Base-by-base conservation (phyloP, 2,113 vertebrate species). In the Chrysemys picta region DNA sequence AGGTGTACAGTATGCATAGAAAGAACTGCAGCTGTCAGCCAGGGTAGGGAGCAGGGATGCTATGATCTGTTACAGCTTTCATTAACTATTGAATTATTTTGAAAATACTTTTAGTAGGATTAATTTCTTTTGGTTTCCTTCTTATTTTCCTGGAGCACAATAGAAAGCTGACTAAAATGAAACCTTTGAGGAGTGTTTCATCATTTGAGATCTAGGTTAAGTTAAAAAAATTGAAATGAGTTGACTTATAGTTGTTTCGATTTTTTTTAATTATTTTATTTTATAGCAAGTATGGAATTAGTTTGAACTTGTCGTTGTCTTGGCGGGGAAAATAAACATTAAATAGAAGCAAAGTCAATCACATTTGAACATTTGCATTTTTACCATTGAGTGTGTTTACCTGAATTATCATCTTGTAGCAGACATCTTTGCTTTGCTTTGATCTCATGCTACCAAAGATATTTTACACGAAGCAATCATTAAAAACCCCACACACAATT, bases 281-380 rank as follows among this genome's bases (percentile, higher is more conserved):
- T 97, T 91, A 82, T n/a, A 91, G 57, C 84, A 93, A 89, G 21
- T 27, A 49, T 92, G 75, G 91, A 98, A 95, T 95, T 85, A 97
- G 78, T 94, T 93, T 94, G 93, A 87, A 83, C 88, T 94, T 91
- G n/a, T 80, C 35, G 1, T 56, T 90, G 78, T 62, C 96, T 94
- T 96, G 83, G 81, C 35, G 93, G 45, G 50, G 80, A 90, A 97
- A 97, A 96, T 88, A 93, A 96, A 95, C 89, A 91, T 89, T 76
- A 89, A 97, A 91, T 85, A 86, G 85, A 96, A 91, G 42, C 27
- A 85, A 96, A 96, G 62, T 94, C 91, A 79, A 89, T 84, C 88
- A 94, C 57, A 80, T 84, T 91, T 96, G 87, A 84, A 47, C 83
- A 94, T 96, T 96, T 97, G 56, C 80, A 91, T 92, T 89, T 94